Percentiles rank a stretch among this genome's conserved stretches.
Conservation (phyloP, 2,888 invertebrate genomes). For the Drosophila pseudotakahashii region DNA sequence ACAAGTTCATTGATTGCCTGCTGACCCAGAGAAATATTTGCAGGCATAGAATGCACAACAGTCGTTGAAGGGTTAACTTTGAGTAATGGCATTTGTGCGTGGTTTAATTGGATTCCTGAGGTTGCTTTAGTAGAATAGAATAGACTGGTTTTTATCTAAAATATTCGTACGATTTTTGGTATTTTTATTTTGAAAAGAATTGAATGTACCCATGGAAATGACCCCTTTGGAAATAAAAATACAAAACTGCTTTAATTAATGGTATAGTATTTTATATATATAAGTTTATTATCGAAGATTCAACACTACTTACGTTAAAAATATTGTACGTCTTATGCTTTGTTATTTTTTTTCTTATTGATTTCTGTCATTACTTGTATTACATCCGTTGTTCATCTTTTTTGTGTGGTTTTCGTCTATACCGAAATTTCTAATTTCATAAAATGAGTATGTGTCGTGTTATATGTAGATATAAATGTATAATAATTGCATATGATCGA, state of each 20-base stretch:
- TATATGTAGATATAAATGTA: constrained; percentile 56
- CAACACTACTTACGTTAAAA: constrained; percentile 77
- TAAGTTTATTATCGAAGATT: constrained; percentile 79
- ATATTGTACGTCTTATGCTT: constrained; percentile 74
- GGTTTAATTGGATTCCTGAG: constrained; percentile 34
- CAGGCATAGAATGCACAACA: constrained; percentile 25
- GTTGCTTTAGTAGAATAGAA: neutral
- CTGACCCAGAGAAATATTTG: constrained; percentile 36
- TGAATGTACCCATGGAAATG: no score
- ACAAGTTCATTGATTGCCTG: constrained; percentile 46
- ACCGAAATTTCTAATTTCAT: constrained; percentile 75
- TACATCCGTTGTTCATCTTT: constrained; percentile 18
- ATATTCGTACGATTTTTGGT: neutral
- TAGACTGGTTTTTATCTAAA: no score
- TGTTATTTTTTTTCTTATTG: constrained; percentile 49
- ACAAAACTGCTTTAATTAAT: neutral
- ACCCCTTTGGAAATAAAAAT: neutral
- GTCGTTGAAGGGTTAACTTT: constrained; percentile 11
- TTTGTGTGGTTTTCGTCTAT: constrained; percentile 24
- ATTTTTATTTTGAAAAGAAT: neutral
- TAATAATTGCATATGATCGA: constrained; percentile 75
- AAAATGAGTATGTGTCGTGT: constrained; percentile 59
- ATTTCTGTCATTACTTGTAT: constrained; percentile 35
- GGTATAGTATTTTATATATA: constrained; percentile 56
- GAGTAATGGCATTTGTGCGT: constrained; percentile 24